phyloP scores from a whole-genome alignment of 2,113 vertebrate species.

The Seriola quinqueradiata region DNA sequence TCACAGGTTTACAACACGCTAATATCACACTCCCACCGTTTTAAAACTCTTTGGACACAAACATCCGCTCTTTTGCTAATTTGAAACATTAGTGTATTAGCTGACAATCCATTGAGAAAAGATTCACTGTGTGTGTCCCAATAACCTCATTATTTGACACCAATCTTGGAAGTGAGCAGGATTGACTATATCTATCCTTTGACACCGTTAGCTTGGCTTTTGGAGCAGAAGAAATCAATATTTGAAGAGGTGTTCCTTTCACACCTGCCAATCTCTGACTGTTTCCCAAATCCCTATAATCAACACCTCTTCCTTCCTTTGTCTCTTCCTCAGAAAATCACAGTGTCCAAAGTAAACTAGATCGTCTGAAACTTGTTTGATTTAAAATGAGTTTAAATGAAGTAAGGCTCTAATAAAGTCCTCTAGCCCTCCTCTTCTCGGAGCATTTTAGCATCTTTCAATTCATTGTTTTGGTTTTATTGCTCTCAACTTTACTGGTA shows the following conservation, averaged over 20 bases:
- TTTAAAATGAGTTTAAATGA: background rate
- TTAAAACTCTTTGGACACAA: slow-evolving; percentile 7
- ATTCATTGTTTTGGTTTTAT: too few species aligned
- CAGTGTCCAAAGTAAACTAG: background rate
- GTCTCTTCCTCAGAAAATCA: background rate
- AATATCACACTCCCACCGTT: background rate
- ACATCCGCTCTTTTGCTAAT: background rate
- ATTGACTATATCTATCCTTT: slow-evolving; percentile 2
- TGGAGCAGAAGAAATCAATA: slow-evolving; percentile 42
- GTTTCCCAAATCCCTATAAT: background rate
- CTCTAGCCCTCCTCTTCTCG: too few species aligned
- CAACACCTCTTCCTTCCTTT: background rate
- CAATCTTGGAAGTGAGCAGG: background rate
- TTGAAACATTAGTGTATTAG: slow-evolving; percentile 17
- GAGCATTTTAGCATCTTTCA: too few species aligned
- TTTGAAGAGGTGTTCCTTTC: slow-evolving; percentile 8
- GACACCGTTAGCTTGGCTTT: slow-evolving; percentile 17
- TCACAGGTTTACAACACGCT: background rate
- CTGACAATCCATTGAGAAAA: slow-evolving; percentile 4
- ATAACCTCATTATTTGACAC: slow-evolving; percentile 49
- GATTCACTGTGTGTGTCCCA: slow-evolving; percentile 17
- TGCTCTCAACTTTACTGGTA: too few species aligned
- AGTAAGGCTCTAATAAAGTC: too few species aligned
- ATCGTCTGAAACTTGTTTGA: background rate
- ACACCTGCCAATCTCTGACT: slow-evolving; percentile 17